These are phyloP conservation scores for Enteromius thamalakanensis DNA, from an alignment of 2,797 vertebrate genomes.

Conservation along the genomic window DNA sequence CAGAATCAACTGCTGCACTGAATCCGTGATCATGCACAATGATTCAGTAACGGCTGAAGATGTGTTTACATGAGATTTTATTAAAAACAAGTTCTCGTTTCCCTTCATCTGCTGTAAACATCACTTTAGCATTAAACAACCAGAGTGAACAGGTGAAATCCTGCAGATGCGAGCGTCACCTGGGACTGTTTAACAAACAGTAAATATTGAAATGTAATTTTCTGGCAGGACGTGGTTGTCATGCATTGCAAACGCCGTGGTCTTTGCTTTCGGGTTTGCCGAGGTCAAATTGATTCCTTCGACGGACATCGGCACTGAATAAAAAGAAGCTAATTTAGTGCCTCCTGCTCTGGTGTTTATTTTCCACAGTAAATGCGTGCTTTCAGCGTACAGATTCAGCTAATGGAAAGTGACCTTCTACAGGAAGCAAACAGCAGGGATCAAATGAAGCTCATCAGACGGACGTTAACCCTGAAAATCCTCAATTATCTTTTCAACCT, in stretches of 20 bases:
- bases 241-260: conserved; percentile 40
- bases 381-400: conserved; percentile 33
- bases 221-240: conserved; percentile 44
- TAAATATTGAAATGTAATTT: conserved; percentile 67
- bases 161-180: conserved; percentile 26
- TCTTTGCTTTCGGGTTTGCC: conserved; percentile 49
- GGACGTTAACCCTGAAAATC: conserved; percentile 1
- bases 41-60: not conserved
- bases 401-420: conserved; percentile 53
- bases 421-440: conserved; percentile 37
- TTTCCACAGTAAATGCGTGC: not conserved
- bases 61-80: not conserved
- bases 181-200: conserved; percentile 12
- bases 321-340: conserved; percentile 55
- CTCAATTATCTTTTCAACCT: conserved; percentile 23
- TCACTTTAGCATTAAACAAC: not conserved
- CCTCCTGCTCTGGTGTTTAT: conserved; percentile 20
- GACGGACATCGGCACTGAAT: conserved; percentile 53
- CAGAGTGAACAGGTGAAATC: not conserved
- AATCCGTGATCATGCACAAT: not conserved
- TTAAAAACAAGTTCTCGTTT: not conserved
- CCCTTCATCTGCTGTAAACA: not conserved
- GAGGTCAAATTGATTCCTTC: conserved; percentile 52
- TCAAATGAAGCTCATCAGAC: conserved; percentile 23
- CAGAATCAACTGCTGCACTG: not conserved